Evolutionary conservation across 1,140 invertebrate species (phyloP), one percentile per base, ranked within the genome.

Genomic region (Nephila pilipes): DNA sequence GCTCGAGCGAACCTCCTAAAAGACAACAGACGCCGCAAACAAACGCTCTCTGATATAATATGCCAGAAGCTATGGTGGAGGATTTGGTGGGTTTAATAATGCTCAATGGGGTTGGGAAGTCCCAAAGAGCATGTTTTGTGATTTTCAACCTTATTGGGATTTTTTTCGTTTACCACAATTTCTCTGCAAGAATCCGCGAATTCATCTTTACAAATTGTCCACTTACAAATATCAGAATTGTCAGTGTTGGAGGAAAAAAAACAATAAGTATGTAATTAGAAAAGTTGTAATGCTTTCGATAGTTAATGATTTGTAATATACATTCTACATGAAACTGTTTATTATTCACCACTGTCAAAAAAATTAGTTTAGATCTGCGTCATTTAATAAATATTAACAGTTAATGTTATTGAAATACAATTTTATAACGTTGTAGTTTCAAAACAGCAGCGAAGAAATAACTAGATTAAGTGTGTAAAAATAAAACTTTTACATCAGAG

Each of bases 21-120:
- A 81, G 89, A 90, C 89, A 90, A 90, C 89, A 90, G 29, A 90
- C 10, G 54, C 36, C 38, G 89, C 89, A 90, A 90, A 90, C 89
- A 90, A 90, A 80, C 79, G 38, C 38, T 10, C 65, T 57, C 55
- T 46, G 38, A 58, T 57, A 75, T 69, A 58, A 55, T 58, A 90
- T 75, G 85, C 32, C 57, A 65, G 60, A 46, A 29, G 36, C 20
- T 29, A 38, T 87, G 85, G 55, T 29, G 69, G 69, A 36, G 69
- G 69, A 75, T 75, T 85, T 85, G 32, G 32, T 57, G 58, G 57
- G 16, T 32, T 87, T 87, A 87, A 87, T 87, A 87, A 87, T 87
- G 85, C 36, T 54, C 85, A 38, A 25, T 69, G 25, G 36, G 25
- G 10, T 46, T 25, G 55, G 38, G 32, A 18, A 57, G 20, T 5